phyloP scores from a whole-genome alignment of 2,797 vertebrate species.

The Ambastaia sidthimunki region DNA sequence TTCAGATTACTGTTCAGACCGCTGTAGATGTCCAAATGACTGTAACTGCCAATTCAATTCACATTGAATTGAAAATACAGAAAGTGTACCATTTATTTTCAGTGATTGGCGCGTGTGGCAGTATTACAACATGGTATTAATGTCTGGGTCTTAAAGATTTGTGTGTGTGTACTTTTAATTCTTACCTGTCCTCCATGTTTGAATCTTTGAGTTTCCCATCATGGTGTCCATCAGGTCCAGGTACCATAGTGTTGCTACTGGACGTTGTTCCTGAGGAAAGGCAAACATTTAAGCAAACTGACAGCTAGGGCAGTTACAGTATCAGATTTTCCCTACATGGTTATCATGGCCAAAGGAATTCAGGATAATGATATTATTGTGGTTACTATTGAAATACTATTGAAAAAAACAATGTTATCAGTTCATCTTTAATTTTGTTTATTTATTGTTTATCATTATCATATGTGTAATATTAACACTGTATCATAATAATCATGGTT shows the following conservation, averaged over 20 bases:
- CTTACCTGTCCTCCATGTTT: slow-evolving; percentile 90
- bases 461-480: too few relatives aligned
- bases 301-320: too few relatives aligned
- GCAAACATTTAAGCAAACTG: not conserved
- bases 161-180: not conserved
- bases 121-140: too few relatives aligned
- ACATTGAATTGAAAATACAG: not conserved
- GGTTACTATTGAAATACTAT: too few relatives aligned
- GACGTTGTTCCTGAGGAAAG: slow-evolving; percentile 89
- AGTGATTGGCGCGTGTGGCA: not conserved
- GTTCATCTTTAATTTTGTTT: too few relatives aligned
- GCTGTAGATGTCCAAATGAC: slow-evolving; percentile 91
- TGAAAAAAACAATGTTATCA: too few relatives aligned
- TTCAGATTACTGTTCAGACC: slow-evolving; percentile 94
- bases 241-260: slow-evolving; percentile 99
- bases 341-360: too few relatives aligned
- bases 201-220: slow-evolving; percentile 92
- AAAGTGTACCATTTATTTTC: slow-evolving; percentile 11
- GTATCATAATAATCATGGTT: too few relatives aligned
- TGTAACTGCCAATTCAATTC: slow-evolving; percentile 76
- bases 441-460: too few relatives aligned
- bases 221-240: slow-evolving; percentile 86
- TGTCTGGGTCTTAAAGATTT: not conserved
- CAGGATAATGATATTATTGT: too few relatives aligned
- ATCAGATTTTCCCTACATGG: too few relatives aligned